Conservation (phyloP, 2,113 vertebrate species). For the Hipposideros armiger region DNA sequence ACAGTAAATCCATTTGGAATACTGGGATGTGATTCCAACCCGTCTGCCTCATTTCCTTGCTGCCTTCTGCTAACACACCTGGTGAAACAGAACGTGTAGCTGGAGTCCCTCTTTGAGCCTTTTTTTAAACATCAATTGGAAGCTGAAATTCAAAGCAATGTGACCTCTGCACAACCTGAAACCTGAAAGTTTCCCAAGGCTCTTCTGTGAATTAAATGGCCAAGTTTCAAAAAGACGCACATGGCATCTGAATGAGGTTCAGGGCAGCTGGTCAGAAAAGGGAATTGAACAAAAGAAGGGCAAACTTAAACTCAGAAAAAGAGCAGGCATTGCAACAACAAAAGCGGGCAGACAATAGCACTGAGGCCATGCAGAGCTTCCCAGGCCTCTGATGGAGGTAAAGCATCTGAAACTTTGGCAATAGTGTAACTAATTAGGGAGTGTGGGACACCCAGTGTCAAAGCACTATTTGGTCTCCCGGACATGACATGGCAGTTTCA, state of each 20-base stretch:
- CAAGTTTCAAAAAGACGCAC: conserved; percentile 58
- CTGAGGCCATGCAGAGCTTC: neutral
- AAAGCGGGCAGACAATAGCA: conserved; percentile 43
- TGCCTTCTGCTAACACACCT: conserved; percentile 18
- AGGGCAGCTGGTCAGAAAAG: conserved; percentile 65
- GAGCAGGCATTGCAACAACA: conserved; percentile 52
- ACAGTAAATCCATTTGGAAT: neutral
- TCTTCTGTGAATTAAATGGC: conserved; percentile 73
- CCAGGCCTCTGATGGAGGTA: neutral
- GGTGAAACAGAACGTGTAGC: conserved; percentile 50
- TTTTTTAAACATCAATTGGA: conserved; percentile 70
- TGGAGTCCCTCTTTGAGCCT: conserved; percentile 25
- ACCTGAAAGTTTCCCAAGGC: conserved; percentile 65
- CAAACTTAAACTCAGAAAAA: conserved; percentile 59
- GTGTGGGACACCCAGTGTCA: neutral
- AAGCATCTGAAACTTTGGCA: neutral
- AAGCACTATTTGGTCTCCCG: neutral
- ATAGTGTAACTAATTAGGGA: neutral
- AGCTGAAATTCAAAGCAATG: conserved; percentile 69
- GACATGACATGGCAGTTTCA: neutral
- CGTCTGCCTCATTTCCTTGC: neutral
- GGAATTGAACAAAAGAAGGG: conserved; percentile 70
- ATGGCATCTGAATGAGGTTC: conserved; percentile 77
- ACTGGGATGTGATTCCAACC: neutral
- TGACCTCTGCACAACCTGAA: conserved; percentile 67